phyloP scores from a whole-genome alignment of 92 coral and sea anemone genomes.

The Zoanthus solanderi region DNA sequence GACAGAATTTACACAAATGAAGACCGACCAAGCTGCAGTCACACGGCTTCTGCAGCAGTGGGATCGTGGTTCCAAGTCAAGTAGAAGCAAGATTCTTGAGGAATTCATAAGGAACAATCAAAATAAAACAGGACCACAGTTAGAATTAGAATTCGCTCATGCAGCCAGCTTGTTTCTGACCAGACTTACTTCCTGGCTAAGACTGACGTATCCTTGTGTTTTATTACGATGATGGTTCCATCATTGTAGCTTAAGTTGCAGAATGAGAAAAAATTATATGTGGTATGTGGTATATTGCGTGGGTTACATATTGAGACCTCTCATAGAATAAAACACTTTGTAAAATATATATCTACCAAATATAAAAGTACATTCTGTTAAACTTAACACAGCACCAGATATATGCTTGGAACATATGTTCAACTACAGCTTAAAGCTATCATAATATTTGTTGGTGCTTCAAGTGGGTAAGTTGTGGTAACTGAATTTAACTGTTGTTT shows the following conservation, averaged over 20 bases:
- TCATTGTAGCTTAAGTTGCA: no score
- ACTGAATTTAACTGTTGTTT: background rate
- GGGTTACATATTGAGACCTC: no score
- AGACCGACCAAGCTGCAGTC: conserved; percentile 89
- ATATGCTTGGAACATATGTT: conserved; percentile 94
- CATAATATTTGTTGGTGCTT: conserved; percentile 91
- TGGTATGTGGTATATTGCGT: no score
- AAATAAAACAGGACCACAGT: conserved; percentile 94
- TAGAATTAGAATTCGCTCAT: conserved; percentile 95
- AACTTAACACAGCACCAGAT: conserved; percentile 55
- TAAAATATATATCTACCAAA: no score
- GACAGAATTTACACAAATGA: conserved; percentile 45
- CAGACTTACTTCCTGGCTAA: conserved; percentile 94
- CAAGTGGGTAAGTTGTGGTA: conserved; percentile 87
- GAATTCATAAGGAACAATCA: conserved; percentile 84
- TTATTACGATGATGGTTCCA: no score
- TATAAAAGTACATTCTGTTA: background rate
- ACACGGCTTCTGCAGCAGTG: conserved; percentile 89
- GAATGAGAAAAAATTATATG: no score
- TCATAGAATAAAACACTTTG: no score
- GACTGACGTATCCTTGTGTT: conserved; percentile 85
- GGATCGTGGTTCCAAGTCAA: conserved; percentile 94
- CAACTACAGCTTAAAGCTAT: conserved; percentile 90
- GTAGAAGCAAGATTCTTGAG: conserved; percentile 86
- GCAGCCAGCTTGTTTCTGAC: conserved; percentile 98